Percentiles rank a stretch among this genome's conserved stretches.
Conservation (phyloP, 1,140 invertebrate species). For the Drosophila tropicalis region DNA sequence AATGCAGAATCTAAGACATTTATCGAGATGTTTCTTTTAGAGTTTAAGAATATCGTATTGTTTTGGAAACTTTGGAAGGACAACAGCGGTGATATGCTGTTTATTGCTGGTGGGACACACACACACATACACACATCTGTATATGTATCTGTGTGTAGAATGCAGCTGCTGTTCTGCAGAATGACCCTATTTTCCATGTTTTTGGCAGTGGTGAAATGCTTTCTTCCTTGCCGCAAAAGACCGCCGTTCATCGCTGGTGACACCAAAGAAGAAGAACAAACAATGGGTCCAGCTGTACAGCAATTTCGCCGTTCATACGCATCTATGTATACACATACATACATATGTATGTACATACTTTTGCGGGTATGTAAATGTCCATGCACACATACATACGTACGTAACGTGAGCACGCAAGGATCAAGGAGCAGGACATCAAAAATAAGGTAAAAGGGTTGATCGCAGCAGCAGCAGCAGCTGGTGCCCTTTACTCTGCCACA, state of each 20-base stretch:
- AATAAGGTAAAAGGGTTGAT: slow-evolving; percentile 55
- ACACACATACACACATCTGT: neutral
- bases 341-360: neutral
- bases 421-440: slow-evolving; percentile 30
- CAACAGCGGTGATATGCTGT: no score
- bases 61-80: no score
- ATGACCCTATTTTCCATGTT: slow-evolving; percentile 27
- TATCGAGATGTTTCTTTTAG: no score
- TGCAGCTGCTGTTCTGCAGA: slow-evolving; percentile 2
- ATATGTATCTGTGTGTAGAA: neutral
- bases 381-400: neutral
- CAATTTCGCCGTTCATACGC: slow-evolving; percentile 32
- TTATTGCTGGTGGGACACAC: no score
- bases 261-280: slow-evolving; percentile 30
- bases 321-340: neutral
- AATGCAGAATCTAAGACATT: no score
- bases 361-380: neutral
- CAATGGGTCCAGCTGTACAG: slow-evolving; percentile 18
- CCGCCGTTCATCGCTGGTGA: slow-evolving; percentile 14
- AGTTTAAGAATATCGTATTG: no score
- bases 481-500: slow-evolving; percentile 17
- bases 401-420: slow-evolving; percentile 47
- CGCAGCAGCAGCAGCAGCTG: slow-evolving; percentile 28
- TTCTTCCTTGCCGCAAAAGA: slow-evolving; percentile 47
- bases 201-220: slow-evolving; percentile 56